Percentiles rank a stretch among this genome's conserved stretches.
These are phyloP conservation scores for Acheta domesticus DNA, from an alignment of 2,888 invertebrate genomes.

Conservation along the genomic window DNA sequence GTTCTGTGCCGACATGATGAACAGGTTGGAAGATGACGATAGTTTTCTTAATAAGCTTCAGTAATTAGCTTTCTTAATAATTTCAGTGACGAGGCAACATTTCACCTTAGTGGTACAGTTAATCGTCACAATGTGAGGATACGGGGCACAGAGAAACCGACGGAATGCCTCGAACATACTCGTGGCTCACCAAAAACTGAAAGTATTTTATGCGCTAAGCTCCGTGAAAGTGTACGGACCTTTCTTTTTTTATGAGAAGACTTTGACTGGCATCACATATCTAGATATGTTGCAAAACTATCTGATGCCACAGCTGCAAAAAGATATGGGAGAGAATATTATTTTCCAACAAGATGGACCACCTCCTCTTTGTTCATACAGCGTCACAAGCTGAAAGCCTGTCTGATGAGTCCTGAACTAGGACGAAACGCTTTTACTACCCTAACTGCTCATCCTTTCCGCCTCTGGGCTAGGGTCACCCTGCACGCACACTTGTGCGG, in stretches of 20 bases:
- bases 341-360: too few relatives aligned
- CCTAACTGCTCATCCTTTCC: too few relatives aligned
- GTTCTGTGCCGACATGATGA: not conserved
- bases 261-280: constrained; percentile 18
- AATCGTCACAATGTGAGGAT: not conserved
- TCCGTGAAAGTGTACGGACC: not conserved
- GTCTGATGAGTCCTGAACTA: too few relatives aligned
- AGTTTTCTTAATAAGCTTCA: not conserved
- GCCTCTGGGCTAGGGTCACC: too few relatives aligned
- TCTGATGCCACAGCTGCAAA: not conserved
- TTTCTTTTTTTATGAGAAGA: constrained; percentile 19
- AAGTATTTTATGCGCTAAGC: not conserved
- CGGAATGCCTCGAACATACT: not conserved
- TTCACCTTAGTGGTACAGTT: not conserved
- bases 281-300: not conserved
- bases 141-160: not conserved
- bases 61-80: not conserved
- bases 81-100: not conserved
- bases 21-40: not conserved
- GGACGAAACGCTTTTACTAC: too few relatives aligned
- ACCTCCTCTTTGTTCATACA: too few relatives aligned
- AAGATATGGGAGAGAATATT: not conserved
- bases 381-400: too few relatives aligned
- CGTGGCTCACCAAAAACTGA: not conserved
- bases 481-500: too few relatives aligned